Evolutionary conservation across 2,888 invertebrate species (phyloP), one percentile per base, ranked within the genome.

Genomic region (Polyploca ridens): DNA sequence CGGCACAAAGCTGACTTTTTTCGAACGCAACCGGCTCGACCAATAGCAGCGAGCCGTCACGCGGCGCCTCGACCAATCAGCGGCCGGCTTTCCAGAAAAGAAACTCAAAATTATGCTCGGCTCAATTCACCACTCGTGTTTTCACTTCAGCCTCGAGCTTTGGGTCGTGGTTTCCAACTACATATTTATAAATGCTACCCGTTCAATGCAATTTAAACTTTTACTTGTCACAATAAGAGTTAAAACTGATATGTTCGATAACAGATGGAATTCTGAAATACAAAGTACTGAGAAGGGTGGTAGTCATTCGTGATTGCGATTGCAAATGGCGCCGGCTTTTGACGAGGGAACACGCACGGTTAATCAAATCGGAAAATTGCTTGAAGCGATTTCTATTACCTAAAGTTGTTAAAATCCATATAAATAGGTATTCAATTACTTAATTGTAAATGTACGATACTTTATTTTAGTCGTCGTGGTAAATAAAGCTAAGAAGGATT

Each of bases 71-170:
- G 82, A 82, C 93, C 93, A 93, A 93, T 92, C 88, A 85, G 77
- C 70, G 71, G 65, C 65, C 82, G 78, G 73, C 76, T 79, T 82
- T 83, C 74, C 79, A 81, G 83, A 86, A 88, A 90, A 90, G 87
- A 90, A 90, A 86, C 85, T 88, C 88, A 82, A 90, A 91, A 91
- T 91, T 89, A 91, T 85, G 82, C 87, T 82, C 85, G 82, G 80
- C 79, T 88, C 84, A 83, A 82, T 84, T 85, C 86, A 82, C 84
- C 83, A 82, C 81, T 82, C 90, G 84, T 81, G 83, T 87, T 89
- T 87, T 84, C 87, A 81, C 84, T 85, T 79, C 78, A 83, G 87
- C 87, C 88, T 77, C 76, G 75, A 82, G 88, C 87, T 87, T 69
- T 87, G 77, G 90, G 88, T 87, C 90, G 88, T 83, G 86, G 84